These are phyloP conservation scores for Papilio polyxenes DNA, from an alignment of 1,140 invertebrate genomes.

Conservation along the genomic window DNA sequence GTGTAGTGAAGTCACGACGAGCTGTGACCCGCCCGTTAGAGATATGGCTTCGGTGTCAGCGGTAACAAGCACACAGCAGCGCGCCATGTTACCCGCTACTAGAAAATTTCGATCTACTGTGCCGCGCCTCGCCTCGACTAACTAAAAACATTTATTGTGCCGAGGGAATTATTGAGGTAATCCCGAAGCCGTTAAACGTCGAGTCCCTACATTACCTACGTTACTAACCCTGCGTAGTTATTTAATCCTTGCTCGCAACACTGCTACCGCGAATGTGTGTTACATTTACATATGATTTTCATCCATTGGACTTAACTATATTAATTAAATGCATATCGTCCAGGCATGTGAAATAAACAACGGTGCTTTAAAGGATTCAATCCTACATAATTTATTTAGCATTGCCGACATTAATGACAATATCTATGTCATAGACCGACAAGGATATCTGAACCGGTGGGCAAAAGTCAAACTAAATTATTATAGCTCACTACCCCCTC, in stretches of 20 bases:
- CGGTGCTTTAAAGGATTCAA: conserved; percentile 69
- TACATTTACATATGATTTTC: conserved; percentile 51
- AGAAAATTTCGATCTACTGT: conserved; percentile 53
- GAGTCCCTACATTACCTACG: conserved; percentile 76
- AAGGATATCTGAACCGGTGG: no score
- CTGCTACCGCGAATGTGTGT: conserved; percentile 56
- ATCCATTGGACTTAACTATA: conserved; percentile 53
- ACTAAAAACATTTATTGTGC: conserved; percentile 74
- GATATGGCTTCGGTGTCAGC: conserved; percentile 66
- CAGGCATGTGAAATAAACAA: conserved; percentile 57
- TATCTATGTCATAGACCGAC: background rate
- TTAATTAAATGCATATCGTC: background rate
- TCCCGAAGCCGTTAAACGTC: conserved; percentile 76
- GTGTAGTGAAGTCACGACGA: conserved; percentile 52
- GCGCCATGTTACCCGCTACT: conserved; percentile 49
- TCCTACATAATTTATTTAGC: conserved; percentile 38
- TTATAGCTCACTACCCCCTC: no score
- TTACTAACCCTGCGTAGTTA: conserved; percentile 75
- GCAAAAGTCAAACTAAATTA: no score
- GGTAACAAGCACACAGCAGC: conserved; percentile 49
- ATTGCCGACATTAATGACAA: background rate
- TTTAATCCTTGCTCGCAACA: conserved; percentile 73
- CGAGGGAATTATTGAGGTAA: conserved; percentile 74
- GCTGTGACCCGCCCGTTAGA: conserved; percentile 54
- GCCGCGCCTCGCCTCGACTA: conserved; percentile 43